Percentiles rank a stretch among this genome's conserved stretches.
Conservation (phyloP, 1,140 invertebrate species). For the Cherax quadricarinatus region DNA sequence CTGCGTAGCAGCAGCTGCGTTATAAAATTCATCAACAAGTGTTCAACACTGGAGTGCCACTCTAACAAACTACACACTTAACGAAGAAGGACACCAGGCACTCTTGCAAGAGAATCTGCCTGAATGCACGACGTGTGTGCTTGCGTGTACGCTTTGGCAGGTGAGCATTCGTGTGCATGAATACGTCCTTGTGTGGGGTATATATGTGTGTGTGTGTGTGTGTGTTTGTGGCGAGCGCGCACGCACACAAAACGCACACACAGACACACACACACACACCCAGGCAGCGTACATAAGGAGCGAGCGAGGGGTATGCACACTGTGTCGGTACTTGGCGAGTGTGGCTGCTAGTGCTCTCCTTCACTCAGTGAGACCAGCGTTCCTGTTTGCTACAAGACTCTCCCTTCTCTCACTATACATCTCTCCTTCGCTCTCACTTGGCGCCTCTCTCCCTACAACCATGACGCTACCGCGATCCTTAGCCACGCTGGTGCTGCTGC, state of each 20-base stretch:
- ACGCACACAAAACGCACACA: background rate
- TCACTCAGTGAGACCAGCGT: background rate
- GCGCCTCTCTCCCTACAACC: background rate
- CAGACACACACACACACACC: background rate
- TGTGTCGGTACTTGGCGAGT: background rate
- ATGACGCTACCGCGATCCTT: background rate
- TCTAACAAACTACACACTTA: too few relatives aligned
- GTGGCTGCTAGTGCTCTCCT: background rate
- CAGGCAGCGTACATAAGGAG: background rate
- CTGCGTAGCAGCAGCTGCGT: too few relatives aligned
- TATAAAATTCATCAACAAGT: too few relatives aligned
- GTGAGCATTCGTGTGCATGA: slow-evolving; percentile 1
- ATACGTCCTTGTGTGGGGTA: background rate
- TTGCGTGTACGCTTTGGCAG: background rate
- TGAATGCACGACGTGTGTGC: background rate
- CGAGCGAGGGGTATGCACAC: background rate
- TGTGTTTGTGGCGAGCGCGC: background rate
- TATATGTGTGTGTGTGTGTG: too few relatives aligned
- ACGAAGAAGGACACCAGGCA: too few relatives aligned
- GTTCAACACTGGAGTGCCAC: too few relatives aligned
- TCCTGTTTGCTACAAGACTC: background rate
- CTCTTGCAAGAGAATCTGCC: background rate
- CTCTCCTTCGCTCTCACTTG: background rate
- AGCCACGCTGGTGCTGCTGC: background rate
- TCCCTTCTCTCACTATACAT: background rate